These are phyloP conservation scores for Epizoanthus scotinus DNA, from an alignment of 92 coral and sea anemone genomes.

Conservation along the genomic window DNA sequence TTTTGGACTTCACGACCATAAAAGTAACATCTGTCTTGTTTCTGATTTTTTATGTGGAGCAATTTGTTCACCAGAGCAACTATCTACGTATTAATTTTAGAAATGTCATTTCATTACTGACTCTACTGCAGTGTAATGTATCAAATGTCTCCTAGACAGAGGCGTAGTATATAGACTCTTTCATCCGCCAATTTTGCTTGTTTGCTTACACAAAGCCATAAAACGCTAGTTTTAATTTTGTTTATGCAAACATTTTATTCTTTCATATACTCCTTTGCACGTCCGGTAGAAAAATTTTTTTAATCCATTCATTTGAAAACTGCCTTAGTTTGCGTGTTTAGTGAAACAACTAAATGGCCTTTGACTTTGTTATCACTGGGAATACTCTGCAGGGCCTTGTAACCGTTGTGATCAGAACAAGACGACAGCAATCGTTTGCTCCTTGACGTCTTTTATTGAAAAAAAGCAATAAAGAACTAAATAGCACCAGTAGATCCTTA, in stretches of 20 bases:
- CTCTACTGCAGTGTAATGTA: too few relatives aligned
- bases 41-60: too few relatives aligned
- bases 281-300: background rate
- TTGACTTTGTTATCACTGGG: too few relatives aligned
- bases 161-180: background rate
- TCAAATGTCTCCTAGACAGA: too few relatives aligned
- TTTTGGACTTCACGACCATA: background rate
- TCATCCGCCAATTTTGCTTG: background rate
- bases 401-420: conserved; percentile 15
- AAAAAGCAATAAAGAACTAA: background rate
- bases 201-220: background rate
- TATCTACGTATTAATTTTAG: too few relatives aligned
- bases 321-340: background rate
- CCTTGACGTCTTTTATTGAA: background rate
- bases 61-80: too few relatives aligned
- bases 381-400: too few relatives aligned
- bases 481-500: background rate
- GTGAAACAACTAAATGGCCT: background rate
- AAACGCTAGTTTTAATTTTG: background rate
- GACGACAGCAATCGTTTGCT: background rate
- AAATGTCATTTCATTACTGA: too few relatives aligned
- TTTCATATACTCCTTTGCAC: background rate
- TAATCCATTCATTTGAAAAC: background rate
- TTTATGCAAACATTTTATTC: background rate
- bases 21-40: too few relatives aligned